A percentile compares a stretch with the other conserved stretches of the same genome.
Evolutionary conservation across 2,888 invertebrate species (phyloP).

Genomic region (Eledone cirrhosa): DNA sequence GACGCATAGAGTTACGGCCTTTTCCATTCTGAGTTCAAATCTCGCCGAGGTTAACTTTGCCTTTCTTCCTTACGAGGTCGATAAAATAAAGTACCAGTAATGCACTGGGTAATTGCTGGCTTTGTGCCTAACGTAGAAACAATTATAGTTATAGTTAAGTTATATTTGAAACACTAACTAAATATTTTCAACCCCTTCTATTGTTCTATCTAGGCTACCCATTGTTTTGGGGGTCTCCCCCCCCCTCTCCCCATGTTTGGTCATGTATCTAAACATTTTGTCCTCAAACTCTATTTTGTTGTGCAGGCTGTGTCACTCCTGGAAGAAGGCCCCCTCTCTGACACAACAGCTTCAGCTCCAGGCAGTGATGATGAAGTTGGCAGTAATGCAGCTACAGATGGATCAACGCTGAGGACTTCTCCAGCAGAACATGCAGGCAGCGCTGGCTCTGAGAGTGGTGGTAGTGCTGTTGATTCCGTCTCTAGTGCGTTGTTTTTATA

Average conservation of each 20-base stretch:
- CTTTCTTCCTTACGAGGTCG: too few relatives aligned
- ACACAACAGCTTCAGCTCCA: slow-evolving; percentile 84
- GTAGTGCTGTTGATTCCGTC: slow-evolving; percentile 90
- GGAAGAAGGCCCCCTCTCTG: slow-evolving; percentile 77
- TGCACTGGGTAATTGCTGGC: too few relatives aligned
- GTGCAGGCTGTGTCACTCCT: slow-evolving; percentile 46
- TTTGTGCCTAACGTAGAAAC: too few relatives aligned
- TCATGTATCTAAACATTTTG: background rate
- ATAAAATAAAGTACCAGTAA: too few relatives aligned
- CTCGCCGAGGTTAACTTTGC: too few relatives aligned
- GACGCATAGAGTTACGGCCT: too few relatives aligned
- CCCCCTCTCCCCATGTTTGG: background rate
- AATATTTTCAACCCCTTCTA: too few relatives aligned
- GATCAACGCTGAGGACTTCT: slow-evolving; percentile 86
- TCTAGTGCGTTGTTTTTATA: slow-evolving; percentile 77
- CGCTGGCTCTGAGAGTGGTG: slow-evolving; percentile 79
- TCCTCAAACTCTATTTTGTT: background rate
- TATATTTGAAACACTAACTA: too few relatives aligned
- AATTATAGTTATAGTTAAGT: too few relatives aligned
- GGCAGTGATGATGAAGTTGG: slow-evolving; percentile 91
- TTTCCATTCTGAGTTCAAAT: too few relatives aligned
- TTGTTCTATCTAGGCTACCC: too few relatives aligned
- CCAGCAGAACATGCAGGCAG: slow-evolving; percentile 77
- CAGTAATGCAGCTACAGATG: slow-evolving; percentile 93
- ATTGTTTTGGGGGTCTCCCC: background rate